Base-by-base conservation (phyloP, 2,797 vertebrate species). In the Pachyuromys duprasi region DNA sequence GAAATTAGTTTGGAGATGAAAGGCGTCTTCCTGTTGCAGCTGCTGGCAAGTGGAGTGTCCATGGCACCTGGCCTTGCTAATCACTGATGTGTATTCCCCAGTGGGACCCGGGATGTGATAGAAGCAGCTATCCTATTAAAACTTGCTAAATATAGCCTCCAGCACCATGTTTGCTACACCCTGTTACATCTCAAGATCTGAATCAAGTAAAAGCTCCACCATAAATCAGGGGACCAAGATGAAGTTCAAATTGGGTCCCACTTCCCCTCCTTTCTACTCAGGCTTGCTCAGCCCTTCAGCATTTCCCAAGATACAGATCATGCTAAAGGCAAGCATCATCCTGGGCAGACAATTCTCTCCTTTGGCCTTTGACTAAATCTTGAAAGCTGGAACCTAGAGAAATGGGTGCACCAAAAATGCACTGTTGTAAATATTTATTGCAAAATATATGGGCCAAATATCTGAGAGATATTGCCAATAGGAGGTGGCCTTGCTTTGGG, bases 1-100 rank as follows among this genome's bases (percentile, higher is more conserved):
- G 92, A 97, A 95, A 94, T 96, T 96, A 33, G 63, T 86, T 97
- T 96, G 79, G 26, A 93, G 86, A 89, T 84, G 70, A 86, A 95
- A 83, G 72, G 90, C 60, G 53, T 57, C 57, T 89, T 80, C 36
- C 78, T 79, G 57, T 84, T 84, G 28, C 55, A 70, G 12, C 39
- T 4, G 0, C 63, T 33, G 1, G 39, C 79, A 88, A 69, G 69
- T 49, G 12, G 65, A 91, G 39, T n/a, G 67, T 33, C 26, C 49
- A 26, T 22, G 60, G 79, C 3, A 12, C n/a, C 86, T 0, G 0
- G 75, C 67, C 67, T 76, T 72, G 87, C 78, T 96, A 80, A 96
- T 95, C 91, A 62, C 84, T 83, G 90, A 63, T 55, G 72, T 93
- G 87, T 84, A 83, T 89, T 95, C 81, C 93, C 93, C 42, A 49